Conservation (phyloP, 2,888 invertebrate species). For the Eremobia ochroleuca region DNA sequence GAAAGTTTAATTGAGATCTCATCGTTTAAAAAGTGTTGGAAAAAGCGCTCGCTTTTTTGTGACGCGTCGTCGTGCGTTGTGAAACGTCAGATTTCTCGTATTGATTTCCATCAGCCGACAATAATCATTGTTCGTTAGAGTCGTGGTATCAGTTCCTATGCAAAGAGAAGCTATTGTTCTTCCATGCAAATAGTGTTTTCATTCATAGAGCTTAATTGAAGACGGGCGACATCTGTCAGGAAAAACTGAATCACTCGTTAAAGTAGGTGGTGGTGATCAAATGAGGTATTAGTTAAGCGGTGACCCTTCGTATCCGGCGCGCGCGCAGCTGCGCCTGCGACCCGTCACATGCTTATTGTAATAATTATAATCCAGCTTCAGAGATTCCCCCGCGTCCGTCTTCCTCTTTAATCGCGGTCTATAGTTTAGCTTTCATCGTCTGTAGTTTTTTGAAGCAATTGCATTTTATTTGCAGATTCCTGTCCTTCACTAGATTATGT, state of each 20-base stretch:
- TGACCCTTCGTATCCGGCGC: conserved; percentile 89
- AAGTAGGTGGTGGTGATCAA: conserved; percentile 81
- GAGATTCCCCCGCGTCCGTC: conserved; percentile 73
- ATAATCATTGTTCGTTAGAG: conserved; percentile 86
- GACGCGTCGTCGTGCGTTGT: conserved; percentile 75
- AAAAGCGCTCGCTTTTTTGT: conserved; percentile 71
- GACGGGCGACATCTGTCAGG: conserved; percentile 87
- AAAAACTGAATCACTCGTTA: conserved; percentile 89
- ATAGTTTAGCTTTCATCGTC: conserved; percentile 57
- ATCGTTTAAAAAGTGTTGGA: conserved; percentile 72
- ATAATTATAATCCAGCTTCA: conserved; percentile 81
- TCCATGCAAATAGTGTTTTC: conserved; percentile 88
- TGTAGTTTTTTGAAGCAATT: neutral
- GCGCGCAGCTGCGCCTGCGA: conserved; percentile 83
- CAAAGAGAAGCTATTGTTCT: conserved; percentile 85
- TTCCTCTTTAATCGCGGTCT: conserved; percentile 66
- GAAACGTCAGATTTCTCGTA: conserved; percentile 88
- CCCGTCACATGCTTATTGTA: conserved; percentile 82
- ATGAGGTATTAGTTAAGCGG: conserved; percentile 85
- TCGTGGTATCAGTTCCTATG: conserved; percentile 81
- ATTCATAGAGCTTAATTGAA: conserved; percentile 87
- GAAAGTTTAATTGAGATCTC: conserved; percentile 81
- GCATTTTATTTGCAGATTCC: conserved; percentile 21
- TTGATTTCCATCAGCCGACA: conserved; percentile 85
- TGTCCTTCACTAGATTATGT: neutral